These are phyloP conservation scores for Lacanobia oleracea DNA, from an alignment of 2,888 invertebrate species.

Conservation along the genomic window DNA sequence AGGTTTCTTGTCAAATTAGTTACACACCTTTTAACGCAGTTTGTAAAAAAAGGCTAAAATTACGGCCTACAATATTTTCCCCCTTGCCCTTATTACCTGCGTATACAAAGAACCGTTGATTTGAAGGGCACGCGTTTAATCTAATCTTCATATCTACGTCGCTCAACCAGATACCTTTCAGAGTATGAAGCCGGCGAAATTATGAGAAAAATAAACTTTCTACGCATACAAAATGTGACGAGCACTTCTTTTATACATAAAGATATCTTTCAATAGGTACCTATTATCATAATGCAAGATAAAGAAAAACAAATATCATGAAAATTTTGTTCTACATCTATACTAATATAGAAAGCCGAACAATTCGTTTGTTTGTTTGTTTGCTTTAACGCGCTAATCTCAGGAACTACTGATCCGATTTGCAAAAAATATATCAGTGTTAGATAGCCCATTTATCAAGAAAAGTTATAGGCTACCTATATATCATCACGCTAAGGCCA, in stretches of 20 bases:
- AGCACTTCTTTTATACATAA: constrained; percentile 19
- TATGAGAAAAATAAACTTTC: constrained; percentile 45
- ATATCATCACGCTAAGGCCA: too few relatives aligned
- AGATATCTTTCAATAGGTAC: not conserved
- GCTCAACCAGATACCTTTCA: constrained; percentile 50
- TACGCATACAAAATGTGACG: constrained; percentile 37
- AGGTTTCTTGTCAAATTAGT: not conserved
- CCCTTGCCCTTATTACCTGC: constrained; percentile 45
- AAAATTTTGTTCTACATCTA: too few relatives aligned
- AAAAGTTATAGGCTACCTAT: too few relatives aligned
- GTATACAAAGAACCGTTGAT: constrained; percentile 60
- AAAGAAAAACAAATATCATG: not conserved
- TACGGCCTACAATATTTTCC: constrained; percentile 34
- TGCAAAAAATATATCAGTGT: too few relatives aligned
- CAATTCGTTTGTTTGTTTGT: too few relatives aligned
- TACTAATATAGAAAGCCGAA: too few relatives aligned
- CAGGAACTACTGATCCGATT: too few relatives aligned
- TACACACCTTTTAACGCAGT: not conserved
- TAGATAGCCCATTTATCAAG: too few relatives aligned
- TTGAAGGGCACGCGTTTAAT: constrained; percentile 62
- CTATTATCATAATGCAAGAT: not conserved
- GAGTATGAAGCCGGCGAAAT: constrained; percentile 50
- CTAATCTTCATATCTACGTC: constrained; percentile 60
- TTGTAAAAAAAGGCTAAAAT: constrained; percentile 25
- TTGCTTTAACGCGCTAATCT: too few relatives aligned